These are phyloP conservation scores for Limonius californicus DNA, from an alignment of 1,140 invertebrate species.

Conservation along the genomic window DNA sequence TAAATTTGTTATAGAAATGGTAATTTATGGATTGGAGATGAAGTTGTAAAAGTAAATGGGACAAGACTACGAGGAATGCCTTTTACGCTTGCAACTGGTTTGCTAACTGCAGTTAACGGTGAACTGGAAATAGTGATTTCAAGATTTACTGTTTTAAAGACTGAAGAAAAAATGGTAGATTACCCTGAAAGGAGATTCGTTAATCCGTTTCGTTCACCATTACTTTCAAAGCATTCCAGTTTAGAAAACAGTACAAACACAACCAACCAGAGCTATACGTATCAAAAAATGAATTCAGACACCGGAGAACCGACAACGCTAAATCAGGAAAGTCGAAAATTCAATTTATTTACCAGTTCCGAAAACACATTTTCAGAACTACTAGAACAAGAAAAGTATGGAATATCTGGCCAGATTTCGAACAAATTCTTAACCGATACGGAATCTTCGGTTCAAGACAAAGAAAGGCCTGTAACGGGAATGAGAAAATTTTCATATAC, in stretches of 20 bases:
- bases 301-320: not conserved
- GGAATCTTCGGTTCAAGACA: not conserved
- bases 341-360: not conserved
- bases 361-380: not conserved
- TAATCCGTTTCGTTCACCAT: not conserved
- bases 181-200: not conserved
- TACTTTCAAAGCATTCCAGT: not conserved
- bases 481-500: conserved; percentile 39
- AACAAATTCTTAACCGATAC: not conserved
- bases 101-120: conserved; percentile 32
- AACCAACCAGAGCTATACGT: not conserved
- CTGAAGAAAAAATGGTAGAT: not conserved
- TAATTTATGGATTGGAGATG: conserved; percentile 72
- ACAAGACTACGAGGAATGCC: conserved; percentile 69
- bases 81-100: conserved; percentile 49
- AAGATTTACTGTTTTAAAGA: not conserved
- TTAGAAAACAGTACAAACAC: not conserved
- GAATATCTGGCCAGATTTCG: not conserved
- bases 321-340: not conserved
- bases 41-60: conserved; percentile 82
- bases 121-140: conserved; percentile 39
- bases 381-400: not conserved
- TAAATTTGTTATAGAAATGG: conserved; percentile 59
- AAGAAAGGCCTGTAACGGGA: conserved; percentile 23
- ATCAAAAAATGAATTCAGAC: not conserved